Evolutionary conservation across 2,888 invertebrate species (phyloP), one percentile per base, ranked within the genome.

Genomic region (Didymodactylos carnosus): DNA sequence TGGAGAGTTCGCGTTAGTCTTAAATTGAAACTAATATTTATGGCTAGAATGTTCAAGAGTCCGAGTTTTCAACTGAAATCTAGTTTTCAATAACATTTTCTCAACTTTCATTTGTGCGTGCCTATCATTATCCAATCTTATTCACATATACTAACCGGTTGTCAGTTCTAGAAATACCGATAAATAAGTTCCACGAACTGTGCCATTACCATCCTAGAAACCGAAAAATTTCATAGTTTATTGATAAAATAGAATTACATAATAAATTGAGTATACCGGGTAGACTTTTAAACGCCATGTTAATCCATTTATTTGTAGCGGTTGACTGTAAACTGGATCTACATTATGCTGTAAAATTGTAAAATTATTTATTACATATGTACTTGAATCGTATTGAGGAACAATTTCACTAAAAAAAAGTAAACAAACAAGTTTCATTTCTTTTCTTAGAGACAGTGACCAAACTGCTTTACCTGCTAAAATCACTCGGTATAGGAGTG

Each of bases 181-280:
- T 70, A 94, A 86, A 82, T 93, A 94, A 84, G 92, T 91, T 39
- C 92, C 92, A 39, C 92, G 86, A 1, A 94, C 93, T 25, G 92
- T 91, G n/a, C 93, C 93, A 82, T 93, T 94, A 2, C 94, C 93
- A 84, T 93, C 91, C n/a, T n/a, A n/a, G n/a, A n/a, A n/a, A n/a
- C n/a, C n/a, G n/a, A n/a, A n/a, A n/a, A n/a, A n/a, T n/a, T n/a
- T n/a, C n/a, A n/a, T n/a, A n/a, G n/a, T n/a, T n/a, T n/a, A n/a
- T n/a, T n/a, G n/a, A n/a, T n/a, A n/a, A n/a, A n/a, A n/a, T n/a
- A n/a, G n/a, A n/a, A n/a, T n/a, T n/a, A n/a, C n/a, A n/a, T n/a
- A n/a, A n/a, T n/a, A n/a, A n/a, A n/a, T n/a, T n/a, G n/a, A n/a
- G n/a, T n/a, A n/a, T n/a, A n/a, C n/a, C n/a, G 84, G 84, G 76